Conservation (phyloP, 2,888 invertebrate genomes). For the Erpobdella octoculata region DNA sequence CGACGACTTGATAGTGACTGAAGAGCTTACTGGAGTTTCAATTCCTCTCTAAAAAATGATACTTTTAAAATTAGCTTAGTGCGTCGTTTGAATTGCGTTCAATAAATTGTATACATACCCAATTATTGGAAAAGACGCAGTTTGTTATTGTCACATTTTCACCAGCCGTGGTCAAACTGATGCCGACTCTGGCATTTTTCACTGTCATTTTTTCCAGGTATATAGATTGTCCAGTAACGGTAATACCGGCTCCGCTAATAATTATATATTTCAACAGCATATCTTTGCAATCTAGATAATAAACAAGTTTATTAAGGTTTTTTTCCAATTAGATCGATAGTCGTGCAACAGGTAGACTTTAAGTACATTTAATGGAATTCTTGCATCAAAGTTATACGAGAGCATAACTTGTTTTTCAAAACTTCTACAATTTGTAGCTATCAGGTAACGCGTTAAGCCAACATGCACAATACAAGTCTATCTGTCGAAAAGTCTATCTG, state of each 20-base stretch:
- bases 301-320: neutral
- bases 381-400: too few species aligned
- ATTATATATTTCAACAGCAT: neutral
- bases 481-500: too few species aligned
- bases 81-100: too few species aligned
- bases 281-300: neutral
- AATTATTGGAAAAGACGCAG: neutral
- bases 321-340: too few species aligned
- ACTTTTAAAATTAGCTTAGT: too few species aligned
- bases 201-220: neutral
- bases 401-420: too few species aligned
- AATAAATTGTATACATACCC: neutral
- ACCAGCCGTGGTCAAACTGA: neutral
- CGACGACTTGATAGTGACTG: neutral
- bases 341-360: too few species aligned
- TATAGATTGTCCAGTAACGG: neutral
- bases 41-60: neutral
- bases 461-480: too few species aligned
- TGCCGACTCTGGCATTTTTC: neutral
- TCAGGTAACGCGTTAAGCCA: too few species aligned
- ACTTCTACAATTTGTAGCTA: too few species aligned
- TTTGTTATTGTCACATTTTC: neutral
- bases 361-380: too few species aligned
- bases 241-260: neutral
- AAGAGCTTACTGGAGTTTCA: neutral